These are phyloP conservation scores for Iphiclides podalirius DNA, from an alignment of 2,888 invertebrate genomes.

Conservation along the genomic window DNA sequence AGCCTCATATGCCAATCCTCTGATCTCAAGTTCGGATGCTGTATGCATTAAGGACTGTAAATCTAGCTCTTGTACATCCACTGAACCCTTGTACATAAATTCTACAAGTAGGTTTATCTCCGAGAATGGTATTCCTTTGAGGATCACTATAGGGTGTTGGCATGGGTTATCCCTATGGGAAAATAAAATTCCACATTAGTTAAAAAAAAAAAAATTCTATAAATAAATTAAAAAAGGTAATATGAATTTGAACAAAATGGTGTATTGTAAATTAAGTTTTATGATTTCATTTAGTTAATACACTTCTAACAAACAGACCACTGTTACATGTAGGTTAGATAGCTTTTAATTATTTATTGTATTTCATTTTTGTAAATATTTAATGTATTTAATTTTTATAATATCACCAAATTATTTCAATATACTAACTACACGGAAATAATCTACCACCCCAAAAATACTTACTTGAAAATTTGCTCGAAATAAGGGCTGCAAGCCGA, in stretches of 20 bases:
- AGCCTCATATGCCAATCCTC: conserved; percentile 82
- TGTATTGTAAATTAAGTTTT: too few relatives aligned
- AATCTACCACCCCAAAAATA: conserved; percentile 22
- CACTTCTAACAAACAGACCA: too few relatives aligned
- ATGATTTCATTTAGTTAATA: too few relatives aligned
- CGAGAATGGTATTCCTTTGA: conserved; percentile 83
- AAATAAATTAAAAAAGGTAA: too few relatives aligned
- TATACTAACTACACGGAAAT: too few relatives aligned
- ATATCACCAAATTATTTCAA: too few relatives aligned
- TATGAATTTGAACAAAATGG: too few relatives aligned
- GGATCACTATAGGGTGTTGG: conserved; percentile 86
- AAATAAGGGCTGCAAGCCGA: conserved; percentile 89
- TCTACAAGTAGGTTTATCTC: conserved; percentile 84
- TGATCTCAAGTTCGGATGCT: conserved; percentile 84
- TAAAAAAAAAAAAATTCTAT: conserved; percentile 37
- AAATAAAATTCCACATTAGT: conserved; percentile 18
- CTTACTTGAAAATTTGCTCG: conserved; percentile 84
- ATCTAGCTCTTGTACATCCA: conserved; percentile 83
- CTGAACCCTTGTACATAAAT: conserved; percentile 86
- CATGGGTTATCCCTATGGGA: conserved; percentile 82
- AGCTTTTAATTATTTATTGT: too few relatives aligned
- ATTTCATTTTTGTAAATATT: too few relatives aligned
- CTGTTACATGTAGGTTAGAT: too few relatives aligned
- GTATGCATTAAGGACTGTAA: conserved; percentile 83
- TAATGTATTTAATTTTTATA: too few relatives aligned